Evolutionary conservation across 1,140 invertebrate species (phyloP).

Genomic region (Drosophila fuyamai): DNA sequence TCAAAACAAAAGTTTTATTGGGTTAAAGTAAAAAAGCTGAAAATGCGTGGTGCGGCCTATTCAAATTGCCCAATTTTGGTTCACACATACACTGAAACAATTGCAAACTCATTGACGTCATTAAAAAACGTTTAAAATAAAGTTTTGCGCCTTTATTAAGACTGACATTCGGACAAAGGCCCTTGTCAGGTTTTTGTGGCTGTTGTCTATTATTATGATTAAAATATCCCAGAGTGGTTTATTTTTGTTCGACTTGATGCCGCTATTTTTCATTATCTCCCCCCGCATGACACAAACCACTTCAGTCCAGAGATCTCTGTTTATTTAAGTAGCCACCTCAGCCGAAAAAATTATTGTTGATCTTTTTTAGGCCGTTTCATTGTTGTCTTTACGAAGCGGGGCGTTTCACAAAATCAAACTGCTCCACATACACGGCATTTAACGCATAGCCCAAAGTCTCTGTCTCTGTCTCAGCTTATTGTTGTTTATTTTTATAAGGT

Average conservation of each 20-base stretch:
- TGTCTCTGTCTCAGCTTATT: conserved; percentile 32
- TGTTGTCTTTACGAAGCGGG: conserved; percentile 73
- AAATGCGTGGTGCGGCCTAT: conserved; percentile 66
- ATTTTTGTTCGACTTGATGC: conserved; percentile 75
- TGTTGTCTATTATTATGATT: conserved; percentile 80
- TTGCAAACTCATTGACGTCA: conserved; percentile 66
- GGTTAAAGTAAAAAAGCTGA: conserved; percentile 40
- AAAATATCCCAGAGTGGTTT: conserved; percentile 77
- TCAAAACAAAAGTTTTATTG: conserved; percentile 51
- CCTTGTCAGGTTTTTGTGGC: conserved; percentile 76
- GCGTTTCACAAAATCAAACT: conserved; percentile 76
- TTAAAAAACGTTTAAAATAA: conserved; percentile 83
- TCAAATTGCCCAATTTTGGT: conserved; percentile 67
- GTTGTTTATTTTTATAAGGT: conserved; percentile 78
- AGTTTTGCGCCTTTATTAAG: conserved; percentile 83
- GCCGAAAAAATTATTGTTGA: conserved; percentile 56
- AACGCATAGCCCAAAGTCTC: conserved; percentile 64
- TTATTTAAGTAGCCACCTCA: conserved; percentile 77
- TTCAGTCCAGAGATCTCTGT: conserved; percentile 48
- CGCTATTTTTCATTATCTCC: conserved; percentile 69
- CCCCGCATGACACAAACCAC: neutral
- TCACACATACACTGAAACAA: conserved; percentile 32
- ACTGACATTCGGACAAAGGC: conserved; percentile 78
- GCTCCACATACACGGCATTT: conserved; percentile 80
- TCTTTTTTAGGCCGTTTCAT: conserved; percentile 73